Conservation (phyloP, 2,888 invertebrate species). For the Agrotis ipsilon region DNA sequence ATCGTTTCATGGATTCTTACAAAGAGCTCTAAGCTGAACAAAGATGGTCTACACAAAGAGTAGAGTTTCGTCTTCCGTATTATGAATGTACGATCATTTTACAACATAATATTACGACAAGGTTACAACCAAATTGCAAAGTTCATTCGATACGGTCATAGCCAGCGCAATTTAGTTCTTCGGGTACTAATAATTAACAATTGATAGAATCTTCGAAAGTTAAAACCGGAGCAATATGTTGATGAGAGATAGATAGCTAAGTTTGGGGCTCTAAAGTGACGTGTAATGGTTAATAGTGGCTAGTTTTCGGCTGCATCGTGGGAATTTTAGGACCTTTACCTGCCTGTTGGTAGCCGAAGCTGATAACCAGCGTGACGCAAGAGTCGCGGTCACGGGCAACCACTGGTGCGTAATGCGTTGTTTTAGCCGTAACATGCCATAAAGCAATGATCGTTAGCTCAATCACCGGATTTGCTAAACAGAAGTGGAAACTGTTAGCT, state of each 20-base stretch:
- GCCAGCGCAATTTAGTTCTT: slow-evolving; percentile 12
- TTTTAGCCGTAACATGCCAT: slow-evolving; percentile 64
- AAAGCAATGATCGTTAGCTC: slow-evolving; percentile 45
- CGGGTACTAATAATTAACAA: slow-evolving; percentile 16
- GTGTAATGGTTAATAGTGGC: slow-evolving; percentile 49
- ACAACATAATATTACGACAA: slow-evolving; percentile 29
- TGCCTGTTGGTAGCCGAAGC: slow-evolving; percentile 35
- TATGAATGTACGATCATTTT: slow-evolving; percentile 26
- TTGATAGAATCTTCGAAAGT: slow-evolving; percentile 35
- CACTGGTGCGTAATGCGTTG: slow-evolving; percentile 59
- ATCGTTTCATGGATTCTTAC: slow-evolving; percentile 22
- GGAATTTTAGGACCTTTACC: slow-evolving; percentile 69
- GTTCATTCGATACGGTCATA: slow-evolving; percentile 31
- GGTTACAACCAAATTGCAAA: slow-evolving; percentile 39
- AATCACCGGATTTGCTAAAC: slow-evolving; percentile 40
- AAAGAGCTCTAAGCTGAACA: slow-evolving; percentile 8
- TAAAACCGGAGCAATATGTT: slow-evolving; percentile 19
- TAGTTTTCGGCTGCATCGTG: slow-evolving; percentile 60
- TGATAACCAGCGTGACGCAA: slow-evolving; percentile 66
- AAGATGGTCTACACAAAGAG: slow-evolving; percentile 20
- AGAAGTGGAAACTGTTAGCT: slow-evolving; percentile 33
- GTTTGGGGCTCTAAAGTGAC: slow-evolving; percentile 20
- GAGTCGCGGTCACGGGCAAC: slow-evolving; percentile 75
- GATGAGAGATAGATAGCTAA: slow-evolving; percentile 30
- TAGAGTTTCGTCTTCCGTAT: slow-evolving; percentile 38